Evolutionary conservation across 2,888 invertebrate genomes (phyloP).

Genomic region (Troides oblongomaculatus): DNA sequence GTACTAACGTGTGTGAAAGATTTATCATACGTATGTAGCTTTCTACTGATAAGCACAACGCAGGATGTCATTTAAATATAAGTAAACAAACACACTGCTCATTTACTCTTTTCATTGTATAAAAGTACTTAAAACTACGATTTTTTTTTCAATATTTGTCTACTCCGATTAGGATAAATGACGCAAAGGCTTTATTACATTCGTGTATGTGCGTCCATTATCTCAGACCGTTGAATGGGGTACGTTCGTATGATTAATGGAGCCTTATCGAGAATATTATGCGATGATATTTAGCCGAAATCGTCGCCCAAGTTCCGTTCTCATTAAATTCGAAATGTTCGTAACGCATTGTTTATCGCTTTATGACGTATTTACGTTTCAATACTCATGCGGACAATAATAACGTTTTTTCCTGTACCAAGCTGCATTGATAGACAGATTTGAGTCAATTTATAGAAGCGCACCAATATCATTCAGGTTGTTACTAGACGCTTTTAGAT

Average conservation of each 20-base stretch:
- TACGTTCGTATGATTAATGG: conserved; percentile 12
- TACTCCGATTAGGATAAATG: background rate
- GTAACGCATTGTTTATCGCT: conserved; percentile 23
- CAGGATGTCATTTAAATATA: no score
- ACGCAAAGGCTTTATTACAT: background rate
- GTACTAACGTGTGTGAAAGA: no score
- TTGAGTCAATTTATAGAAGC: background rate
- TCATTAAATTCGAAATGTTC: conserved; percentile 23
- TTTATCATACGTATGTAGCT: no score
- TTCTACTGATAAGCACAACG: no score
- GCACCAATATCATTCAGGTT: background rate
- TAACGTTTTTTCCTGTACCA: conserved; percentile 14
- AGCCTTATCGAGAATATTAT: conserved; percentile 21
- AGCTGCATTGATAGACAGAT: background rate
- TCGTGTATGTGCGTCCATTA: conserved; percentile 8
- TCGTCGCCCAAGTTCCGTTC: conserved; percentile 23
- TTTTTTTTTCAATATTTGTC: background rate
- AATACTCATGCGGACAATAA: background rate
- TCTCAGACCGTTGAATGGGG: conserved; percentile 18
- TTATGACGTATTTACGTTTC: conserved; percentile 24
- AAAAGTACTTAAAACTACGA: no score
- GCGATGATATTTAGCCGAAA: conserved; percentile 24
- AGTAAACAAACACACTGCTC: no score
- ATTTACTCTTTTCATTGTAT: no score
- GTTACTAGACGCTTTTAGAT: no score